Conservation (phyloP, 2,888 invertebrate species). For the Pammene aurita region DNA sequence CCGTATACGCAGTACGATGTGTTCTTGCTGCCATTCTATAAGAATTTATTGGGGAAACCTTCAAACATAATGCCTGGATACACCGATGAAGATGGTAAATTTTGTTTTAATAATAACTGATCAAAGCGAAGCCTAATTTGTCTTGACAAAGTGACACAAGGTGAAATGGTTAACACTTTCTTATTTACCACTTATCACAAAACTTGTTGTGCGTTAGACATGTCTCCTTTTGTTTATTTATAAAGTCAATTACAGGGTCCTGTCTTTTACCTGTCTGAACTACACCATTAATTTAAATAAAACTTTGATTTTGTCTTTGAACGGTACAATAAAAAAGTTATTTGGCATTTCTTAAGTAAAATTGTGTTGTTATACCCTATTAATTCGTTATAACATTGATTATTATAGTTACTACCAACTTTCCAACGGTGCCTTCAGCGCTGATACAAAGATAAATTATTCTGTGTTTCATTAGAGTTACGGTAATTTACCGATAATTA, state of each 20-base stretch:
- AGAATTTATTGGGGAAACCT: conserved; percentile 94
- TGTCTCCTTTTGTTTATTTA: background rate
- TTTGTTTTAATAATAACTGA: conserved; percentile 5
- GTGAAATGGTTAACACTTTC: background rate
- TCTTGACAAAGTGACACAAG: background rate
- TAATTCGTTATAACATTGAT: conserved; percentile 18
- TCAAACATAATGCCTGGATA: conserved; percentile 94
- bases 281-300: background rate
- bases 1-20: conserved; percentile 96
- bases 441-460: conserved; percentile 45
- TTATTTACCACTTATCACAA: too few species aligned
- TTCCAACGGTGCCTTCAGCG: conserved; percentile 20
- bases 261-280: background rate
- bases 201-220: too few species aligned
- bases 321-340: background rate
- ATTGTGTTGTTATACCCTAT: conserved; percentile 15
- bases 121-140: background rate
- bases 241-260: background rate
- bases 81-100: conserved; percentile 91
- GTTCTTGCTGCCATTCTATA: conserved; percentile 95
- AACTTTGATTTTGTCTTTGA: background rate
- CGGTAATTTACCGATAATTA: conserved; percentile 50
- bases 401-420: conserved; percentile 11
- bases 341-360: too few species aligned
- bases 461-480: conserved; percentile 40